Evolutionary conservation across 1,140 invertebrate genomes (phyloP).

Genomic region (Drosophila albomicans): DNA sequence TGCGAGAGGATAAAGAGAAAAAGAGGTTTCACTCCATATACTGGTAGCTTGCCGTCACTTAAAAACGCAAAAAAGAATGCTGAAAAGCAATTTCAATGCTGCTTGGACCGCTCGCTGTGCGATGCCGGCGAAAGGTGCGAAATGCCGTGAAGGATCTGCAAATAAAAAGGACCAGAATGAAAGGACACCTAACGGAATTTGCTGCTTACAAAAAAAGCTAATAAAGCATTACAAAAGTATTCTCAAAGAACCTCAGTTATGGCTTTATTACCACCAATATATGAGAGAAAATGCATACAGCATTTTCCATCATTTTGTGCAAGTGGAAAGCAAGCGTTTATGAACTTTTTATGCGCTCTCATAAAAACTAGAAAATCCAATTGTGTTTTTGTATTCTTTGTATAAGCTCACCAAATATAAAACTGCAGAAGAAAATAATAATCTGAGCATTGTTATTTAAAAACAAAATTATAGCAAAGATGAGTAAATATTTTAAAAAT

Average conservation of each 20-base stretch:
- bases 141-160: background rate
- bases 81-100: constrained; percentile 66
- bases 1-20: background rate
- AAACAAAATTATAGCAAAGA: too few relatives aligned
- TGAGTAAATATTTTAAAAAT: too few relatives aligned
- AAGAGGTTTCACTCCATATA: background rate
- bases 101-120: constrained; percentile 45
- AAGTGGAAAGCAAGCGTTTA: too few relatives aligned
- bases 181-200: constrained; percentile 5
- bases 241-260: background rate
- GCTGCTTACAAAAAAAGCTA: background rate
- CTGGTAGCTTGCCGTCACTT: background rate
- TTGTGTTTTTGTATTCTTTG: too few relatives aligned
- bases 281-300: too few relatives aligned
- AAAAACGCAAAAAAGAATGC: constrained; percentile 24
- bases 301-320: too few relatives aligned
- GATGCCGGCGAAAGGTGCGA: constrained; percentile 44
- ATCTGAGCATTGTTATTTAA: too few relatives aligned
- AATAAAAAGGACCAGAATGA: background rate
- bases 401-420: too few relatives aligned
- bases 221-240: background rate
- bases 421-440: too few relatives aligned
- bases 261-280: too few relatives aligned
- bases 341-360: too few relatives aligned
- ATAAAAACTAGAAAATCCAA: too few relatives aligned